Conservation (phyloP, 2,113 vertebrate species). For the Microtus richardsoni region DNA sequence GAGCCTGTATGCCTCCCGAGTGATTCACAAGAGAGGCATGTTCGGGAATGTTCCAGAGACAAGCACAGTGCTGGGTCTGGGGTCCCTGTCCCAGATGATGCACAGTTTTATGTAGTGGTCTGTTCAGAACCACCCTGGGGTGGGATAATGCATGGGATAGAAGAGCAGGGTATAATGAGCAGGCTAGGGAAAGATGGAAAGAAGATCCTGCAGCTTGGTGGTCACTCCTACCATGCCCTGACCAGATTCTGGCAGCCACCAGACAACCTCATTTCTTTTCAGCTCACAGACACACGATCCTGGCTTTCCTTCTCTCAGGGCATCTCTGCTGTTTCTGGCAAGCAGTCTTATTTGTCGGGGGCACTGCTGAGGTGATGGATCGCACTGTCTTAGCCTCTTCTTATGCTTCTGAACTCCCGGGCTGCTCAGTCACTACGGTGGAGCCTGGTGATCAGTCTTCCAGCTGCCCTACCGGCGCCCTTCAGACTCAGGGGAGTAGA, state of each 20-base stretch:
- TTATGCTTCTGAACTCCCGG: not conserved
- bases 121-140: not conserved
- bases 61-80: not conserved
- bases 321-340: not conserved
- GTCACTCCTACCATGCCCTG: no score
- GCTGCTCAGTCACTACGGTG: not conserved
- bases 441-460: not conserved
- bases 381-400: not conserved
- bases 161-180: not conserved
- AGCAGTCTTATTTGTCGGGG: not conserved
- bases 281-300: accelerated
- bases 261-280: not conserved
- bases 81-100: not conserved
- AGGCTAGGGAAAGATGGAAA: not conserved
- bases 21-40: not conserved
- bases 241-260: not conserved
- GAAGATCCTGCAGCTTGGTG: not conserved
- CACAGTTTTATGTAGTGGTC: not conserved
- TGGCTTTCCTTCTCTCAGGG: not conserved
- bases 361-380: not conserved
- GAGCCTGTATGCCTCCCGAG: not conserved
- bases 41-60: not conserved
- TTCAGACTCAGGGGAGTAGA: not conserved
- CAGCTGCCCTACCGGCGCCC: not conserved
- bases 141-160: not conserved